Evolutionary conservation across 2,797 vertebrate species (phyloP), one percentile per base, ranked within the genome.

Genomic region (Esox lucius): DNA sequence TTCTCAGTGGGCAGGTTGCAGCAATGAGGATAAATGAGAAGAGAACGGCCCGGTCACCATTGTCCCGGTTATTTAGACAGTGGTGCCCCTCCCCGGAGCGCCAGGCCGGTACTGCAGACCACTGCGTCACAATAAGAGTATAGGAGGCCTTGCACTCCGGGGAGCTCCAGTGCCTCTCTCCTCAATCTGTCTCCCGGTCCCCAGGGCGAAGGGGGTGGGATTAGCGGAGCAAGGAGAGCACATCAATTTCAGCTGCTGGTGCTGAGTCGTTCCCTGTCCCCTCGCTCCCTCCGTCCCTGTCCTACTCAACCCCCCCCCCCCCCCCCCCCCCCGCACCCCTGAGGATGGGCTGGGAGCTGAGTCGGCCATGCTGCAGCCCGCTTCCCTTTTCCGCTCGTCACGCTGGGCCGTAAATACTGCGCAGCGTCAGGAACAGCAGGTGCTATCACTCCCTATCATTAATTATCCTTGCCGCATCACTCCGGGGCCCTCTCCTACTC

Each of bases 1-100:
- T 65, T 33, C 71, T 26, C 64, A 77, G 65, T 13, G 78, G 77
- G 70, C 83, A 78, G 77, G 75, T 77, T 70, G 49, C 46, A 77
- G 70, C 73, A 85, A 90, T 91, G 84, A 92, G 88, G 88, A 92
- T 91, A 88, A 89, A 91, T 90, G 89, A 72, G 79, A 75, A 73
- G 73, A 77, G 78, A 75, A 85, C 75, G 82, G 84, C 80, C 76
- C 68, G 84, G 87, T 87, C 86, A 80, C 85, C 67, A 80, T 76
- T 75, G 84, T 80, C 71, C 83, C 84, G 74, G 81, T 85, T 82
- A 78, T 89, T 87, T 84, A 87, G 84, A 87, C 85, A 87, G 65
- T 17, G 73, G 75, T 74, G 76, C 90, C 88, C 83, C 87, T 90
- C 88, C 83, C 87, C 12, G 17, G 88, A 28, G 64, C 33, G 39